A percentile compares a stretch with the other conserved stretches of the same genome.
phyloP scores from a whole-genome alignment of 2,888 invertebrate genomes.

The Ceramica pisi region DNA sequence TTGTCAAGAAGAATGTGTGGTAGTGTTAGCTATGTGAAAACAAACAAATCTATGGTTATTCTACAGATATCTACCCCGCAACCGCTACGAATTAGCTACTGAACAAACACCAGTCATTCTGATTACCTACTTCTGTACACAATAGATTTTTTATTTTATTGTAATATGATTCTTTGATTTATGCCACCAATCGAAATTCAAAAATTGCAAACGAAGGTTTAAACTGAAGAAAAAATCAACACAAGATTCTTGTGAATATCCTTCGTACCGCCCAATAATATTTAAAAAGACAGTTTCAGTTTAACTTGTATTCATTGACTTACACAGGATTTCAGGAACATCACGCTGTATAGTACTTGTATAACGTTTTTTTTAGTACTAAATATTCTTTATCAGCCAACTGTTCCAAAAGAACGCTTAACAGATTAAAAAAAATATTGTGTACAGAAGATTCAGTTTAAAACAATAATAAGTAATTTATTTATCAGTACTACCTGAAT shows the following conservation, averaged over 20 bases:
- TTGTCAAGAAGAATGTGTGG: constrained; percentile 1
- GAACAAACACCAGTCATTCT: constrained; percentile 36
- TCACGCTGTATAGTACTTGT: no score
- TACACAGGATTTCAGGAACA: no score
- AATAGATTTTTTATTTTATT: background rate
- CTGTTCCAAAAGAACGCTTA: background rate
- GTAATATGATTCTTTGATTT: no score
- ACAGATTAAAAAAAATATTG: constrained; percentile 7
- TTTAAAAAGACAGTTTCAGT: no score
- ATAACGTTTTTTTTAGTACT: no score
- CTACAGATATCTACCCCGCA: constrained; percentile 45
- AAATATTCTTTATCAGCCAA: no score
- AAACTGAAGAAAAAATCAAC: no score
- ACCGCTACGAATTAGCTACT: constrained; percentile 39
- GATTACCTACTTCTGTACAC: constrained; percentile 31
- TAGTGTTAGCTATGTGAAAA: constrained; percentile 48
- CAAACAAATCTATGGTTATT: constrained; percentile 47
- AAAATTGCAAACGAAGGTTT: no score
- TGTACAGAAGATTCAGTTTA: constrained; percentile 27
- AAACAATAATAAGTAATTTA: constrained; percentile 34
- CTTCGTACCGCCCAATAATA: no score
- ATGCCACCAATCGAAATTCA: no score
- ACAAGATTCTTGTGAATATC: no score
- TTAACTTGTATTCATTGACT: no score
- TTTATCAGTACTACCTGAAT: constrained; percentile 71